Evolutionary conservation across 2,888 invertebrate species (phyloP), one percentile per base, ranked within the genome.

Genomic region (Parnassius apollo): DNA sequence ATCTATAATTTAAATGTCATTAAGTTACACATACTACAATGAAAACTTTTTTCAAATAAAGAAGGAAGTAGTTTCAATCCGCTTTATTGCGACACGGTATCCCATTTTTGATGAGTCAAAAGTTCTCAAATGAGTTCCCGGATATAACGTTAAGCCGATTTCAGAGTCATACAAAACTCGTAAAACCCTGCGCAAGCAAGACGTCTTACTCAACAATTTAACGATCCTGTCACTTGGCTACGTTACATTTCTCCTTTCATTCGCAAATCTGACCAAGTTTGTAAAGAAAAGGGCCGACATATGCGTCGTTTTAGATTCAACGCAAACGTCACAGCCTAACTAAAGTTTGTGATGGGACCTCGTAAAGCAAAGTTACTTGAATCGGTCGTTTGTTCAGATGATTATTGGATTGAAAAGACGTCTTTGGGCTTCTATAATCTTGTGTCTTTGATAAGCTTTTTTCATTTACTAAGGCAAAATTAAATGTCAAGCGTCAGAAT

Each of bases 331-430:
- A 75, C 71, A 73, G 71, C 74, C 69, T 69, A 75, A 73, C 77
- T 78, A n/a, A 59, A 63, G 49, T 25, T 75, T 69, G 75, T 77
- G 78, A 69, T 67, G 73, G 71, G 77, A 74, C 67, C 77, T 82
- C 82, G 82, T 85, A 82, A 82, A 83, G 75, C 71, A 72, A 74
- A 76, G 85, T 84, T 82, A 83, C 79, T 80, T 79, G 80, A 83
- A 85, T 83, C 82, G 82, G 85, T 86, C 82, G 83, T 85, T 86
- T 85, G 82, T 82, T 82, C 80, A 81, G 74, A 82, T 85, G 86
- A 87, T 83, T 85, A 83, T 79, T 81, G 82, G 70, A 83, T 86
- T 82, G 81, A 83, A 85, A 82, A 82, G 76, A 75, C 73, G 74
- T 72, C 69, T 81, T 80, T 83, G 80, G 77, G 76, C 78, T 81